Conservation (phyloP, 2,797 vertebrate species). For the Taenioides sp. region DNA sequence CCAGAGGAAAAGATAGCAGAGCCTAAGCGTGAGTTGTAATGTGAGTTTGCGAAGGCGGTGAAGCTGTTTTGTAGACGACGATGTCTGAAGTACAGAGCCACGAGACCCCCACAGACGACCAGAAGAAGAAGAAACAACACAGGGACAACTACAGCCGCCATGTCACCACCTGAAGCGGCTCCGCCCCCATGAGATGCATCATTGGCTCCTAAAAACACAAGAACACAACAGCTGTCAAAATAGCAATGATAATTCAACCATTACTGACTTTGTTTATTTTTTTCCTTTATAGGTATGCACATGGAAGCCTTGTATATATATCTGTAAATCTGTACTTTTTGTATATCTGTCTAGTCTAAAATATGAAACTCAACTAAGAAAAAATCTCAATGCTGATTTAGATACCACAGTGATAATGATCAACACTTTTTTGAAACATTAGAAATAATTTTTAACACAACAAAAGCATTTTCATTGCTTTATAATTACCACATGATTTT, state of each 20-base stretch:
- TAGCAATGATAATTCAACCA: neutral
- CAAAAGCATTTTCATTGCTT: no score
- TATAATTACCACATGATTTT: no score
- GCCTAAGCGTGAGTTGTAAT: constrained; percentile 96
- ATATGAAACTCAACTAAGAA: no score
- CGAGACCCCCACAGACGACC: constrained; percentile 83
- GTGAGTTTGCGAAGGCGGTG: constrained; percentile 94
- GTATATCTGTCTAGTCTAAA: no score
- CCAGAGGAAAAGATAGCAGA: constrained; percentile 96
- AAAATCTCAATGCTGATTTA: no score
- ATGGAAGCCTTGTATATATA: no score
- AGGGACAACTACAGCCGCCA: constrained; percentile 90
- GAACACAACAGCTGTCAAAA: neutral
- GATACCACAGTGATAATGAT: no score
- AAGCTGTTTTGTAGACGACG: constrained; percentile 95
- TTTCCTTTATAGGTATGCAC: neutral
- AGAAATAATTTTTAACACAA: no score
- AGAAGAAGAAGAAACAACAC: constrained; percentile 92
- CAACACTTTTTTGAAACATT: no score
- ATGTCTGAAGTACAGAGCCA: constrained; percentile 88
- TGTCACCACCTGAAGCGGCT: constrained; percentile 69
- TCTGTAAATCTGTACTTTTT: no score
- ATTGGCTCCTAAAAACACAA: constrained; percentile 64
- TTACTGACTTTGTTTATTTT: neutral
- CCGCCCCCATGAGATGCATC: constrained; percentile 42